phyloP scores from a whole-genome alignment of 2,113 vertebrate genomes.

The Ammospiza caudacuta region DNA sequence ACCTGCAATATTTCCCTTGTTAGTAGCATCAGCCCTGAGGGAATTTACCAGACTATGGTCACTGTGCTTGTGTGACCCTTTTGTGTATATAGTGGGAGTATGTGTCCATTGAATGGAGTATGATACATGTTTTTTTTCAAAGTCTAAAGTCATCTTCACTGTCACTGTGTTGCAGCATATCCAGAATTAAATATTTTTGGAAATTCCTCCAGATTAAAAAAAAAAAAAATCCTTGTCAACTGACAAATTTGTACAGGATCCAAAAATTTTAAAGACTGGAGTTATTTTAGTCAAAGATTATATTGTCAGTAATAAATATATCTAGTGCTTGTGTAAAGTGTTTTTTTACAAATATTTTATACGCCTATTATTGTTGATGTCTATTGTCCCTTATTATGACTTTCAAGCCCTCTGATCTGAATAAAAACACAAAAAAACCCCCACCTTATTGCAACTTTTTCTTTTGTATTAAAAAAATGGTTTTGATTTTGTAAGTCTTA shows the following conservation, averaged over 20 bases:
- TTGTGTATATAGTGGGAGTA: neutral
- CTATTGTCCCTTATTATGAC: neutral
- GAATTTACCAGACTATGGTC: neutral
- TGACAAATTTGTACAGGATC: neutral
- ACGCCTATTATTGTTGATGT: fast-evolving
- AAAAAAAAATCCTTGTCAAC: neutral
- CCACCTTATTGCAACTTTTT: neutral
- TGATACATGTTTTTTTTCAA: neutral
- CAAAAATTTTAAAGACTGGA: neutral
- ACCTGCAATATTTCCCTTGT: neutral
- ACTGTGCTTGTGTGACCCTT: fast-evolving
- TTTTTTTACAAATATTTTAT: neutral
- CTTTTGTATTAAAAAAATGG: neutral
- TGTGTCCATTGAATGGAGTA: neutral
- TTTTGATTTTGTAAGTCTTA: neutral
- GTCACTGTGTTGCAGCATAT: neutral
- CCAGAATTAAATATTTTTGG: neutral
- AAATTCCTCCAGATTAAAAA: neutral
- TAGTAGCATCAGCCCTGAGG: neutral
- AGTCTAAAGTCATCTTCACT: neutral
- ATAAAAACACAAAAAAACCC: neutral
- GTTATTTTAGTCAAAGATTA: fast-evolving
- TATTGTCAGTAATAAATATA: neutral
- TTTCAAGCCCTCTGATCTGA: neutral
- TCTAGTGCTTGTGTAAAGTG: neutral